phyloP scores from a whole-genome alignment of 2,113 vertebrate species.

The Riparia riparia region DNA sequence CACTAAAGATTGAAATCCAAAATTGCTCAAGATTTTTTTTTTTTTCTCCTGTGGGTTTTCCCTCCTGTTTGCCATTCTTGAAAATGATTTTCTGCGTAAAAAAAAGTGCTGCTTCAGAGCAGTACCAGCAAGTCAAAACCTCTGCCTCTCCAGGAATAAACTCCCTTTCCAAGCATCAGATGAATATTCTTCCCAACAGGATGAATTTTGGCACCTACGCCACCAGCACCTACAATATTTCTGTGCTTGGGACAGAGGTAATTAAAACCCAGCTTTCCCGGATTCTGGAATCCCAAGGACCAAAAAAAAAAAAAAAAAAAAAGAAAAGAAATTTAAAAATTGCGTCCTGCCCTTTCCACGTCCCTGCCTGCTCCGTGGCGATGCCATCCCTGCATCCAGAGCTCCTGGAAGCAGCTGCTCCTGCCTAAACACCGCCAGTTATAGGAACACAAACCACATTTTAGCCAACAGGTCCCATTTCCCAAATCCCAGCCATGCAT shows the following conservation, averaged over 20 bases:
- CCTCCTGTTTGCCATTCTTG: background rate
- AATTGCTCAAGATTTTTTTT: background rate
- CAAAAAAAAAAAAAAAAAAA: background rate
- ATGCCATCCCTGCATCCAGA: background rate
- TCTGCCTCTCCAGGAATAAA: background rate
- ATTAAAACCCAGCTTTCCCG: background rate
- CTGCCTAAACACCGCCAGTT: background rate
- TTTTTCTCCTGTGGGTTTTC: background rate
- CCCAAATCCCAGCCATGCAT: slow-evolving; percentile 52
- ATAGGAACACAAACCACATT: slow-evolving; percentile 47
- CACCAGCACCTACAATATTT: background rate
- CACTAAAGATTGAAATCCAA: background rate
- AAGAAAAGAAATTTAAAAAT: background rate
- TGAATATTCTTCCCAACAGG: background rate
- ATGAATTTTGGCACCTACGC: background rate
- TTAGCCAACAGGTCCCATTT: slow-evolving; percentile 50
- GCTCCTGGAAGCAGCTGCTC: background rate
- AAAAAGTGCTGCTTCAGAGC: background rate
- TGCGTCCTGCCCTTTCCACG: background rate
- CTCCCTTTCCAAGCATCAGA: background rate
- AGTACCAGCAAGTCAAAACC: background rate
- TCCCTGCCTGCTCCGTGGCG: background rate
- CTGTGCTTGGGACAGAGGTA: background rate
- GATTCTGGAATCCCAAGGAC: background rate
- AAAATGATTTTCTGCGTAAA: background rate